phyloP scores from a whole-genome alignment of 2,113 vertebrate species.

The Oenanthe melanoleuca region DNA sequence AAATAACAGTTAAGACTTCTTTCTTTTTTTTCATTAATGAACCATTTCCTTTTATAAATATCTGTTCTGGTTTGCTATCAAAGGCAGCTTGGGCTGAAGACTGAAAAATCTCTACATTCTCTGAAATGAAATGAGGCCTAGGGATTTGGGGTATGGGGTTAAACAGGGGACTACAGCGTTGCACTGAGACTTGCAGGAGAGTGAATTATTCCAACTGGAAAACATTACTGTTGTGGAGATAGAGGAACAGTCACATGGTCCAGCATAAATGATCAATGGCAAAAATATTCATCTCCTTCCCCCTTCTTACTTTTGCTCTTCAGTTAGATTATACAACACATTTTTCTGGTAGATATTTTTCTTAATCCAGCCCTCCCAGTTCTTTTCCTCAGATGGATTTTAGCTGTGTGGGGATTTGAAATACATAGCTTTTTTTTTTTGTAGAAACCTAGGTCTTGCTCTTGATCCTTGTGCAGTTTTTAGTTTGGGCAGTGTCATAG shows the following conservation, averaged over 20 bases:
- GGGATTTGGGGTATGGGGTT: neutral
- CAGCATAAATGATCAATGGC: neutral
- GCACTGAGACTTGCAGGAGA: neutral
- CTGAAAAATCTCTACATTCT: neutral
- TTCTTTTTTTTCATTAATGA: neutral
- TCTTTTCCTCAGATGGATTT: neutral
- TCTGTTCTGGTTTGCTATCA: slow-evolving; percentile 28
- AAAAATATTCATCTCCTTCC: neutral
- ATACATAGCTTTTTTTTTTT: neutral
- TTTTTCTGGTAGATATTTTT: neutral
- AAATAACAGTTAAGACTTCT: slow-evolving; percentile 21
- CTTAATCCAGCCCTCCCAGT: neutral
- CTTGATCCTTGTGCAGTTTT: neutral
- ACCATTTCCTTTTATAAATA: slow-evolving; percentile 29
- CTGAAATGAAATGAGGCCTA: neutral
- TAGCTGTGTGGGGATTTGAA: neutral
- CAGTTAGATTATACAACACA: neutral
- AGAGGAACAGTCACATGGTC: neutral
- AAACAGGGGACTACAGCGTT: neutral
- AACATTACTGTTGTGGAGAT: neutral
- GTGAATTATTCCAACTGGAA: neutral
- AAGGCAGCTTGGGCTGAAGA: slow-evolving; percentile 9
- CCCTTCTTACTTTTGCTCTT: neutral
- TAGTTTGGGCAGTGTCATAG: neutral
- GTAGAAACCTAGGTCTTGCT: neutral